Evolutionary conservation across 1,140 invertebrate genomes (phyloP).

Genomic region (Diprion similis): DNA sequence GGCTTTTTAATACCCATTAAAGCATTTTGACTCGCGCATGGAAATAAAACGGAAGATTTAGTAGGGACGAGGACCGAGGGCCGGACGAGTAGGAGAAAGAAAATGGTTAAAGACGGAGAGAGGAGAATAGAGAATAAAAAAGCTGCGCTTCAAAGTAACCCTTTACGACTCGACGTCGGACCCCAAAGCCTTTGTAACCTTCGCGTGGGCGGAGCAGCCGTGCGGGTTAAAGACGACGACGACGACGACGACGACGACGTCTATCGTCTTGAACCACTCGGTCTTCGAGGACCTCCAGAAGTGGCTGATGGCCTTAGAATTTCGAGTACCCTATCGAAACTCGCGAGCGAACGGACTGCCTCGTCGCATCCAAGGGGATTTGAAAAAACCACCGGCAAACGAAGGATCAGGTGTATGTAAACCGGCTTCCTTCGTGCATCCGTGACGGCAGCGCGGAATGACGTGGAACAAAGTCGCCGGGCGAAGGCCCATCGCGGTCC

Average conservation of each 20-base stretch:
- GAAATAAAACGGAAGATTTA: slow-evolving; percentile 6
- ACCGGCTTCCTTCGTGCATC: slow-evolving; percentile 22
- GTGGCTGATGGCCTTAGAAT: not conserved
- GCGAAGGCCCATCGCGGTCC: slow-evolving; percentile 20
- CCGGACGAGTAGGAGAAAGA: not conserved
- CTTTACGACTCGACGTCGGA: not conserved
- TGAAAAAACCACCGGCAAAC: not conserved
- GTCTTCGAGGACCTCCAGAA: slow-evolving; percentile 4
- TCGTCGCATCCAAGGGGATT: slow-evolving; percentile 17
- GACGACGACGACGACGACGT: not conserved
- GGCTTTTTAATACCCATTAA: slow-evolving; percentile 2
- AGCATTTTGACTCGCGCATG: slow-evolving; percentile 1
- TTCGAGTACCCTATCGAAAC: not conserved
- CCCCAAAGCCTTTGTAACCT: not conserved
- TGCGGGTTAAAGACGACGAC: not conserved
- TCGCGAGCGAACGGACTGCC: not conserved
- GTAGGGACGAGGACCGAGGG: not conserved
- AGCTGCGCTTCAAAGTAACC: slow-evolving; percentile 1
- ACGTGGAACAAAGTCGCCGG: not conserved
- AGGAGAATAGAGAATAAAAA: slow-evolving; percentile 3
- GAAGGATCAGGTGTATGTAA: too few species aligned
- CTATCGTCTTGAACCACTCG: not conserved
- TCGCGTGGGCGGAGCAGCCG: slow-evolving; percentile 1
- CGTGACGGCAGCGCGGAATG: slow-evolving; percentile 25
- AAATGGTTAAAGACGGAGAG: not conserved